Percentiles rank a stretch among this genome's conserved stretches.
These are phyloP conservation scores for Ceryle rudis DNA, from an alignment of 2,797 vertebrate genomes.

Conservation along the genomic window DNA sequence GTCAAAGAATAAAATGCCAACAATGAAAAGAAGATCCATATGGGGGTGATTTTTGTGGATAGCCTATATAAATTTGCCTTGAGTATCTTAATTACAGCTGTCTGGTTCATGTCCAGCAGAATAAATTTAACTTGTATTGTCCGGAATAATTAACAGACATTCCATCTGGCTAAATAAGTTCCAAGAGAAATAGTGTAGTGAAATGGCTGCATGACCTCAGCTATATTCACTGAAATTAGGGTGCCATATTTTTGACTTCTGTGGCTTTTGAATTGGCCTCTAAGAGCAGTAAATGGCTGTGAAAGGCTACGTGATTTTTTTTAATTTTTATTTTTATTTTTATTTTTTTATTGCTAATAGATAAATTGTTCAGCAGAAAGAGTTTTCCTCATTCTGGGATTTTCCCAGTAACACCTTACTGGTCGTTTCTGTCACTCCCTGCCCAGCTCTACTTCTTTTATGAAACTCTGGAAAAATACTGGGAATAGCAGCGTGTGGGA, in stretches of 20 bases:
- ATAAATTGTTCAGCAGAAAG: slow-evolving; percentile 7
- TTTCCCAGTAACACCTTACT: background rate
- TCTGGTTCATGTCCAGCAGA: background rate
- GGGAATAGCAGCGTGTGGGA: slow-evolving; percentile 50
- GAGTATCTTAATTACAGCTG: background rate
- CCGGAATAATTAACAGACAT: background rate
- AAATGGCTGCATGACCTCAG: background rate
- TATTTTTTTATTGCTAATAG: background rate
- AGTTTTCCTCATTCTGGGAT: background rate
- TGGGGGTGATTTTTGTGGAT: background rate
- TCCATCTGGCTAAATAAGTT: background rate
- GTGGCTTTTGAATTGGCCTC: background rate
- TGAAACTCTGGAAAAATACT: slow-evolving; percentile 22
- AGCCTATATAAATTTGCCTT: background rate
- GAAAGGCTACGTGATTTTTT: background rate
- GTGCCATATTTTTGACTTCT: background rate
- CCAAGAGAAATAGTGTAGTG: background rate
- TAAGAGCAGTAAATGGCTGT: background rate
- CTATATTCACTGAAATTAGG: background rate
- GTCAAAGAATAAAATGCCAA: background rate
- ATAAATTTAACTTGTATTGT: background rate
- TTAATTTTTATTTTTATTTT: background rate
- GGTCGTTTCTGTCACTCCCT: slow-evolving; percentile 15
- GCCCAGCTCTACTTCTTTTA: background rate
- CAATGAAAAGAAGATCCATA: background rate